Percentiles rank a stretch among this genome's conserved stretches.
Conservation (phyloP, 2,797 vertebrate genomes). For the Enteromius argenteus region DNA sequence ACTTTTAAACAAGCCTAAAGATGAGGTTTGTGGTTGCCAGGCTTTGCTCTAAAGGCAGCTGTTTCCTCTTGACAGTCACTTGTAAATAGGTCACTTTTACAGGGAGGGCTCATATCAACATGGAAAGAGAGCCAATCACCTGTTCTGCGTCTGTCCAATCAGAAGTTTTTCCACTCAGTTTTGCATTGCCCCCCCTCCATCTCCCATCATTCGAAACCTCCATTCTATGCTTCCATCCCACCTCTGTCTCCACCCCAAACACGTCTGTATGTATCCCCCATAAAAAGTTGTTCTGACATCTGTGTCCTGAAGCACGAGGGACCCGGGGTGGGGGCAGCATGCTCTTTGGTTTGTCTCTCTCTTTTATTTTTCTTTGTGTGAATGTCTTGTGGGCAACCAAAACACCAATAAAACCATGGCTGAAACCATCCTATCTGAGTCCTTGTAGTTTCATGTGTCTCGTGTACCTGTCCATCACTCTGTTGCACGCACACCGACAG, state of each 20-base stretch:
- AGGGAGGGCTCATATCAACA: conserved; percentile 5
- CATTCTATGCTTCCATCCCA: conserved; percentile 55
- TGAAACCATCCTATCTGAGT: conserved; percentile 85
- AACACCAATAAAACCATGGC: conserved; percentile 74
- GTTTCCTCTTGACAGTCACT: conserved; percentile 21
- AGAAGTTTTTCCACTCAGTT: conserved; percentile 25
- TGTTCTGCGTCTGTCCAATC: conserved; percentile 24
- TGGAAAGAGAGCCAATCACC: not conserved
- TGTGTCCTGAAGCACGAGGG: conserved; percentile 55
- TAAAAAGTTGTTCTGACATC: conserved; percentile 54
- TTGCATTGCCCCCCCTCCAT: conserved; percentile 35
- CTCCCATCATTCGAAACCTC: conserved; percentile 23
- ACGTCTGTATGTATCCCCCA: conserved; percentile 54
- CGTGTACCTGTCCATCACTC: conserved; percentile 82
- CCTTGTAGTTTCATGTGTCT: conserved; percentile 85
- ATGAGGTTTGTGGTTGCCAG: conserved; percentile 1
- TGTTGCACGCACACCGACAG: conserved; percentile 71
- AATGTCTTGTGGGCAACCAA: conserved; percentile 71
- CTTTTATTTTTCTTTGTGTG: conserved; percentile 70
- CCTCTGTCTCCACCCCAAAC: conserved; percentile 42
- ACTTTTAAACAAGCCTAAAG: conserved; percentile 16
- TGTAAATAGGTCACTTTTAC: conserved; percentile 39
- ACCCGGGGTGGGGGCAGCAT: conserved; percentile 58
- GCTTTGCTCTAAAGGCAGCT: not conserved
- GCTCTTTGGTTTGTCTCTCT: conserved; percentile 68